These are phyloP conservation scores for Actenoides lindsayi DNA, from an alignment of 2,113 vertebrate species.

Conservation along the genomic window DNA sequence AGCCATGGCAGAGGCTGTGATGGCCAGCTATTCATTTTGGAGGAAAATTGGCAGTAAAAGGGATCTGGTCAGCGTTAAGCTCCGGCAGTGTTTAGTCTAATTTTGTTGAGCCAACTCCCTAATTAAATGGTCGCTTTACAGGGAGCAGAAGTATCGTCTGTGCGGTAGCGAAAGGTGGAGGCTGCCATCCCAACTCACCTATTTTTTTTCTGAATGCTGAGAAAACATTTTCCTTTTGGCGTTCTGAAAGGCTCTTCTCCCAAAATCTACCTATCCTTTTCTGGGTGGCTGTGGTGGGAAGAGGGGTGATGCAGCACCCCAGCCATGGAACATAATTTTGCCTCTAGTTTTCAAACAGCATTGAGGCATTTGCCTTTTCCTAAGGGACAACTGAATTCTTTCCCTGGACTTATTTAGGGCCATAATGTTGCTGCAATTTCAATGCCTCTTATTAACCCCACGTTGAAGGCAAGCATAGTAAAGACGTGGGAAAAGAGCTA, in stretches of 20 bases:
- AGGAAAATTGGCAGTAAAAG: conserved; percentile 13
- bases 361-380: neutral
- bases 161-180: neutral
- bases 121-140: conserved; percentile 5
- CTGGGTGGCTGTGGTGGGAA: fast-evolving
- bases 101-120: conserved; percentile 4
- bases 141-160: neutral
- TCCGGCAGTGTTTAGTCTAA: neutral
- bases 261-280: neutral
- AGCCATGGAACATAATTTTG: neutral
- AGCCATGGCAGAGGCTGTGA: neutral
- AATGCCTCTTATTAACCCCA: neutral
- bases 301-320: neutral
- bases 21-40: neutral
- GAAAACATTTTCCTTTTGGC: neutral
- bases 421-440: neutral
- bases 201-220: neutral
- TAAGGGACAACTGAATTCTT: neutral
- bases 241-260: neutral
- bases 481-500: neutral
- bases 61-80: conserved; percentile 10
- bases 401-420: neutral
- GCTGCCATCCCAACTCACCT: neutral
- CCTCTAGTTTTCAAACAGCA: neutral
- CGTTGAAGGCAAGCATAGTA: neutral